These are phyloP conservation scores for Novumbra hubbsi DNA, from an alignment of 2,797 vertebrate genomes.

Conservation along the genomic window DNA sequence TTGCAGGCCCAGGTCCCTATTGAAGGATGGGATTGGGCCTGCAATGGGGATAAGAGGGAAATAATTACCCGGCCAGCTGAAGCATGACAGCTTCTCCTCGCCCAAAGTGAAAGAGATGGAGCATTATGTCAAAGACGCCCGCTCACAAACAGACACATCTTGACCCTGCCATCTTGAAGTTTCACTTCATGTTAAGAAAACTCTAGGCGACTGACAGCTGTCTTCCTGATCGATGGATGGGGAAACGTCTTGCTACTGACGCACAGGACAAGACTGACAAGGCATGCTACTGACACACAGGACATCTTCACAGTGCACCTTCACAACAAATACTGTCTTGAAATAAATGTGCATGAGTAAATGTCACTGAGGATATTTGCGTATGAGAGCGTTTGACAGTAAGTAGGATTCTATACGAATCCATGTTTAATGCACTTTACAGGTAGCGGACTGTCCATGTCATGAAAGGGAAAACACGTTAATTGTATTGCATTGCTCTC, in stretches of 20 bases:
- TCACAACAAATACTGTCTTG: background rate
- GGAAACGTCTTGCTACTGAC: background rate
- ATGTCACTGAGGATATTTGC: background rate
- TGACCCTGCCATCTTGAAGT: conserved; percentile 66
- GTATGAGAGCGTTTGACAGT: background rate
- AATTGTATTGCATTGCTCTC: background rate
- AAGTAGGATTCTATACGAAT: background rate
- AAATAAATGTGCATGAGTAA: background rate
- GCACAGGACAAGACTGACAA: background rate
- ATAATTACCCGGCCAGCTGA: conserved; percentile 84
- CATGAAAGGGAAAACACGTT: background rate
- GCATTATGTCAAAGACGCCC: conserved; percentile 73
- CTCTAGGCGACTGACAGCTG: conserved; percentile 36
- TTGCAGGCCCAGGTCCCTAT: conserved; percentile 65
- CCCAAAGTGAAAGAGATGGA: conserved; percentile 70
- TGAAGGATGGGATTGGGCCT: conserved; percentile 75
- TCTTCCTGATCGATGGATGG: conserved; percentile 43
- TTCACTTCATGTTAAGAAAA: conserved; percentile 50
- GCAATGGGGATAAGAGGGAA: conserved; percentile 81
- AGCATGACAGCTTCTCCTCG: conserved; percentile 78
- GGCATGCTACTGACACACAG: background rate
- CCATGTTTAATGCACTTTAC: background rate
- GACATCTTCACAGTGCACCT: background rate
- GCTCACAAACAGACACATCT: conserved; percentile 68
- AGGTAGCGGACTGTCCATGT: background rate